Percentiles rank a stretch among this genome's conserved stretches.
phyloP scores from a whole-genome alignment of 2,888 invertebrate genomes.

The Cacoxenus indagator region DNA sequence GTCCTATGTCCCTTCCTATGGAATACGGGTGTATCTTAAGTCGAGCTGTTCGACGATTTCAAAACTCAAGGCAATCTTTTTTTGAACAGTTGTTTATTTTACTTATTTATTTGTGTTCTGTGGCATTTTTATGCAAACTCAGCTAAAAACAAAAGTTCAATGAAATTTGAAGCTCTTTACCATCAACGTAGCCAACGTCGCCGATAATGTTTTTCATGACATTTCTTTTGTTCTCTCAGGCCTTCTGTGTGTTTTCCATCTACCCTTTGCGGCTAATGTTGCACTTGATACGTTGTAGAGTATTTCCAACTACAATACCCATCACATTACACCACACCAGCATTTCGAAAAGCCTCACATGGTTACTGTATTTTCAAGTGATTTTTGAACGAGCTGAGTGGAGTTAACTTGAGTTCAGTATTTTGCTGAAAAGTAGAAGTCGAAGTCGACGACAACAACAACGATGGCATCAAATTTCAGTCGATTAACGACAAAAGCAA shows the following conservation, averaged over 20 bases:
- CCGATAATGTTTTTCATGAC: neutral
- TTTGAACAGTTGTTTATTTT: neutral
- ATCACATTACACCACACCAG: neutral
- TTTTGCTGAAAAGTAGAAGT: neutral
- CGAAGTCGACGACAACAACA: neutral
- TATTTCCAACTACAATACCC: neutral
- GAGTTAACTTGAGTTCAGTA: neutral
- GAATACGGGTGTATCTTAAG: too few species aligned
- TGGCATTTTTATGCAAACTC: constrained; percentile 10
- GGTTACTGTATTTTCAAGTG: neutral
- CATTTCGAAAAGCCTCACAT: neutral
- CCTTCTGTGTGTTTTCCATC: neutral
- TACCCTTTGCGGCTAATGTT: neutral
- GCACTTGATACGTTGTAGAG: neutral
- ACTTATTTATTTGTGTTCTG: neutral
- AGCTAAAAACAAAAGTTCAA: constrained; percentile 1
- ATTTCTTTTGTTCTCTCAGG: neutral
- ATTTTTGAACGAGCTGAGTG: too few species aligned
- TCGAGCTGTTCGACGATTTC: neutral
- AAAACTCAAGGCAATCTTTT: neutral
- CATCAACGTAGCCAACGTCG: too few species aligned
- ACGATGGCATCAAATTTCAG: neutral
- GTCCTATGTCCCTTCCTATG: too few species aligned
- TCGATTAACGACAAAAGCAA: neutral
- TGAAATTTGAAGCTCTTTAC: constrained; percentile 11